Conservation (phyloP, 2,797 vertebrate species). For the Betta splendens region DNA sequence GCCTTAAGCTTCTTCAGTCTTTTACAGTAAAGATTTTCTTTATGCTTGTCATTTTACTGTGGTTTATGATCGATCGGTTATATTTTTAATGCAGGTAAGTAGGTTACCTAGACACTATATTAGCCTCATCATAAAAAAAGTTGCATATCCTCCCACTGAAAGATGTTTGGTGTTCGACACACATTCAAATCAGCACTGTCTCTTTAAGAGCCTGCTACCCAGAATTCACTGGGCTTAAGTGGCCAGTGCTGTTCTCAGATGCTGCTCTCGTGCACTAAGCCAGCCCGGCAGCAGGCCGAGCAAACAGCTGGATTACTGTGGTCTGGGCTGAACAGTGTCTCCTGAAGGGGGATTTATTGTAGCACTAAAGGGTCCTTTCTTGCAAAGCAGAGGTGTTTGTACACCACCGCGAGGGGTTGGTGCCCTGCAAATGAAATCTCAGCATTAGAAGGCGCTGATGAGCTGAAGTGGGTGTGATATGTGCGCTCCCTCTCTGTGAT, state of each 20-base stretch:
- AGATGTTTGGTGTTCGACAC: slow-evolving; percentile 30
- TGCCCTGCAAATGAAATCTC: slow-evolving; percentile 27
- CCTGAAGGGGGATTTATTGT: slow-evolving; percentile 13
- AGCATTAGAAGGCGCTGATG: slow-evolving; percentile 24
- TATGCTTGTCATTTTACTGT: not conserved
- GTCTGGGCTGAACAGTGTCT: slow-evolving; percentile 50
- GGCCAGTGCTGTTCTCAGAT: slow-evolving; percentile 62
- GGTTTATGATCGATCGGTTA: not conserved
- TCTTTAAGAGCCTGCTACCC: slow-evolving; percentile 82
- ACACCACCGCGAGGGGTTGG: slow-evolving; percentile 5
- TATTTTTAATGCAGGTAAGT: slow-evolving; percentile 44
- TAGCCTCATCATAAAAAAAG: slow-evolving; percentile 59
- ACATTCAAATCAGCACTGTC: slow-evolving; percentile 43
- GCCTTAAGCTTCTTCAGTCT: not conserved
- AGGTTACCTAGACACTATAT: slow-evolving; percentile 60
- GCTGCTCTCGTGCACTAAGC: slow-evolving; percentile 58
- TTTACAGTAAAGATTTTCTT: slow-evolving; percentile 1
- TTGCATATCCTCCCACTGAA: slow-evolving; percentile 53
- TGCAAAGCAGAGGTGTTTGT: slow-evolving; percentile 46
- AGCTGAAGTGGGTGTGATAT: slow-evolving; percentile 66
- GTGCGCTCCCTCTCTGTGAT: slow-evolving; percentile 36
- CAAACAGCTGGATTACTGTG: slow-evolving; percentile 47
- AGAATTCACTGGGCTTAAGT: slow-evolving; percentile 74
- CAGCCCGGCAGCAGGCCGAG: slow-evolving; percentile 62
- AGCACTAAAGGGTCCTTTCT: too few species aligned